Conservation (phyloP, 2,113 vertebrate species). For the Nansenia antarctica region DNA sequence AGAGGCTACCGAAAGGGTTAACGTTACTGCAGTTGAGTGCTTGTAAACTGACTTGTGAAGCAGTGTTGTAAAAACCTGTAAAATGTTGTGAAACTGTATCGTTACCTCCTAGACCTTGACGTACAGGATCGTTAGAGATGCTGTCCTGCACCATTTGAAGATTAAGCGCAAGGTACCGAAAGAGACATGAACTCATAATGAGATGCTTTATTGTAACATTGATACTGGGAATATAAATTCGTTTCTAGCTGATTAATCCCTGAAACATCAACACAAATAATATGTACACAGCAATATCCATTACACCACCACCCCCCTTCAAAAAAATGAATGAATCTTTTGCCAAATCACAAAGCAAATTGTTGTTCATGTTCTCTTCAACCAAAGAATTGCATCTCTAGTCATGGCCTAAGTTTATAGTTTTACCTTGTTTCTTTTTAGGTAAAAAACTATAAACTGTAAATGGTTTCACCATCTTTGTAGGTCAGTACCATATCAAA, state of each 20-base stretch:
- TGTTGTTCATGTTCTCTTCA: neutral
- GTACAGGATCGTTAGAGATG: constrained; percentile 24
- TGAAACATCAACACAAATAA: constrained; percentile 44
- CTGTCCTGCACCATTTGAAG: constrained; percentile 12
- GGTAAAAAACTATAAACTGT: neutral
- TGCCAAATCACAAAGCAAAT: neutral
- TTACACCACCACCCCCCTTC: neutral
- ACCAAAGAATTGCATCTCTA: neutral
- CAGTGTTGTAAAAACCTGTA: constrained; percentile 31
- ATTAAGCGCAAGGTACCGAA: neutral
- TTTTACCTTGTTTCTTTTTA: neutral
- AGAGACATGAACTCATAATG: constrained; percentile 23
- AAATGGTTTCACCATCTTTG: neutral
- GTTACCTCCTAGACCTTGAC: constrained; percentile 38
- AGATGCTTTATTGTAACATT: constrained; percentile 4
- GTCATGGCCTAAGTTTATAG: neutral
- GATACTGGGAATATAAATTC: constrained; percentile 20
- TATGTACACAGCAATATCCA: neutral
- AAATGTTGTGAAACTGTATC: constrained; percentile 1
- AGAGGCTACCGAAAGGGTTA: constrained; percentile 34
- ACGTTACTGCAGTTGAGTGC: constrained; percentile 16
- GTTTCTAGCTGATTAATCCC: constrained; percentile 44
- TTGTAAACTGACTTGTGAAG: constrained; percentile 35
- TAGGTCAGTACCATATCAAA: neutral
- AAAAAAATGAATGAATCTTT: neutral